Base-by-base conservation (phyloP, 2,797 vertebrate species). In the Aulostomus chinensis region DNA sequence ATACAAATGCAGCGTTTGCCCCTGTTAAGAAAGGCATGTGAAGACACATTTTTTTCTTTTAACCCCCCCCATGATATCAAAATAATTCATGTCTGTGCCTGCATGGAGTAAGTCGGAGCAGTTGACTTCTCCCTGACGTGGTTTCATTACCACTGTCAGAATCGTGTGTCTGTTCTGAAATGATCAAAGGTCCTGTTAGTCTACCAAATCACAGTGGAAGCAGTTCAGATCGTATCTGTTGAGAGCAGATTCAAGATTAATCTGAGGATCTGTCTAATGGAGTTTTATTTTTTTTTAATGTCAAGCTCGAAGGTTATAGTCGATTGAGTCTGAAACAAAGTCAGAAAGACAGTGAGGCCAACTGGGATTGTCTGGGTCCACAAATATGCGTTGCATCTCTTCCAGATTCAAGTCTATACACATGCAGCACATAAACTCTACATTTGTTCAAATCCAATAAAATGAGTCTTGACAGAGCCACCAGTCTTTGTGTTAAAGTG, bases 1-100 rank as follows among this genome's bases (percentile, higher is more conserved):
- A 17, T 73, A 77, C 65, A 78, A 69, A 80, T 69, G 68, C 76
- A 71, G 72, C 74, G 68, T 77, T 76, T 66, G 49, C 63, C 29
- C 58, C 54, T 63, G 66, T 58, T 61, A 53, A 58, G 29, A 70
- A 60, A 77, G 57, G 77, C 70, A 69, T 42, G 4, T 42, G 50
- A 64, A 37, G 55, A 62, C 51, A 53, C 28, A 28, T 53, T 62
- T 43, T 63, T 59, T 18, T 48, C 14, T 35, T 65, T 30, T 45
- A 47, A 10, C 32, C 26, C 15, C 10, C 7, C 38, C 37, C 31
- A 50, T 8, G 21, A 18, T 52, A 36, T 68, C 48, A 70, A 56
- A 58, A 46, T 66, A 56, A 75, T 53, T 75, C 82, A 79, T 73
- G 78, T 81, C 76, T 77, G 53, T 71, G 64, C 76, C 72, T 80